phyloP scores from a whole-genome alignment of 2,888 invertebrate species.

The Tridacna gigas region DNA sequence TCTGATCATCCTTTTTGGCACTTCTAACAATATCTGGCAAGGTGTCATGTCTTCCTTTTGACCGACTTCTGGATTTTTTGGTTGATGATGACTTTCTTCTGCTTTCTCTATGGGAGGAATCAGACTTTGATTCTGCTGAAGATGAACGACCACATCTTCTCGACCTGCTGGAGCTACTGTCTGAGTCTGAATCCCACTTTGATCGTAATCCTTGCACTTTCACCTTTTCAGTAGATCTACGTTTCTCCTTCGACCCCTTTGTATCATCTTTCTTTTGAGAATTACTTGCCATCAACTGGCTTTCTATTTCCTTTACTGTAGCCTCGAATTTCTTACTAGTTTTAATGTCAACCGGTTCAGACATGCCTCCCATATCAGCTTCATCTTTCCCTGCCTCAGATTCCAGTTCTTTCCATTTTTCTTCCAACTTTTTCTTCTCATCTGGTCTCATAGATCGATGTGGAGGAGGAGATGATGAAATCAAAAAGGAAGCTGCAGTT shows the following conservation, averaged over 20 bases:
- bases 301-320: not conserved
- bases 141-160: not conserved
- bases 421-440: conserved; percentile 52
- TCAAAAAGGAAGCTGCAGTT: conserved; percentile 24
- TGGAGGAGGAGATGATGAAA: conserved; percentile 59
- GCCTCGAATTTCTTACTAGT: not conserved
- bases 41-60: not conserved
- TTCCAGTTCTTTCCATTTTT: conserved; percentile 58
- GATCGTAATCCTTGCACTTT: conserved; percentile 36
- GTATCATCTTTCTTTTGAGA: not conserved
- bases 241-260: conserved; percentile 5
- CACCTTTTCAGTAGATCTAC: conserved; percentile 8
- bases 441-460: conserved; percentile 61
- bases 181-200: conserved; percentile 43
- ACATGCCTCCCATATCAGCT: not conserved
- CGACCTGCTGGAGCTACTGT: conserved; percentile 3
- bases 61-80: not conserved
- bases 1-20: conserved; percentile 18
- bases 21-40: not conserved
- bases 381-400: not conserved
- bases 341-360: not conserved
- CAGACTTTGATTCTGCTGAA: conserved; percentile 33
- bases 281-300: not conserved
- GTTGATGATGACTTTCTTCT: not conserved
- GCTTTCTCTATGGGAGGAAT: conserved; percentile 22